Evolutionary conservation across 2,113 vertebrate genomes (phyloP).

Genomic region (Aplodontia rufa): DNA sequence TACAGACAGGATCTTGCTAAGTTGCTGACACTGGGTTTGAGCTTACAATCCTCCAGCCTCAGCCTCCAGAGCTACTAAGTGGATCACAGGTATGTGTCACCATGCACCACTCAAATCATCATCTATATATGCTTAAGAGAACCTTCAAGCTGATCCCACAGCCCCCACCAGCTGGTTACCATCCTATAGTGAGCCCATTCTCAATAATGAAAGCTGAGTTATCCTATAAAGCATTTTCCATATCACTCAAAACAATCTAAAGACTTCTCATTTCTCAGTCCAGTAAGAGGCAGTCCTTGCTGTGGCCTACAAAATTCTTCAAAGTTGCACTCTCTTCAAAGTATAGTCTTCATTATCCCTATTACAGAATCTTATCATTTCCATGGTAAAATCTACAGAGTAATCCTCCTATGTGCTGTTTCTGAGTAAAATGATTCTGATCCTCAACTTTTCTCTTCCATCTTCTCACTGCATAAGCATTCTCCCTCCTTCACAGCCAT

Average conservation of each 20-base stretch:
- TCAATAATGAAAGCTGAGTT: neutral
- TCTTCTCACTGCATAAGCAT: neutral
- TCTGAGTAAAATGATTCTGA: neutral
- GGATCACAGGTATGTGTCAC: no score
- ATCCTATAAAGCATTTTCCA: neutral
- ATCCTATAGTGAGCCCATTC: no score
- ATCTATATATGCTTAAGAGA: neutral
- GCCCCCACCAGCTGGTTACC: no score
- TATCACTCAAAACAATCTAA: neutral
- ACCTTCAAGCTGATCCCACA: fast-evolving
- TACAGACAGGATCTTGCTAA: no score
- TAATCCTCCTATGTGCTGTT: neutral
- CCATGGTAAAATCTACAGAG: neutral
- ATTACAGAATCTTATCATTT: neutral
- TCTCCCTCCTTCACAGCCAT: neutral
- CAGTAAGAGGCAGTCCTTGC: neutral
- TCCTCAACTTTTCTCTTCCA: neutral
- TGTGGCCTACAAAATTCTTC: neutral
- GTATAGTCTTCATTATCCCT: neutral
- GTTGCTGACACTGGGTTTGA: no score
- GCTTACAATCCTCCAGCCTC: no score
- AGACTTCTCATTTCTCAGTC: neutral
- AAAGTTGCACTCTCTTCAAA: neutral
- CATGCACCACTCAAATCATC: no score
- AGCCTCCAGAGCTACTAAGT: no score